These are phyloP conservation scores for Hydrophis major DNA, from an alignment of 2,797 vertebrate species.

Conservation along the genomic window DNA sequence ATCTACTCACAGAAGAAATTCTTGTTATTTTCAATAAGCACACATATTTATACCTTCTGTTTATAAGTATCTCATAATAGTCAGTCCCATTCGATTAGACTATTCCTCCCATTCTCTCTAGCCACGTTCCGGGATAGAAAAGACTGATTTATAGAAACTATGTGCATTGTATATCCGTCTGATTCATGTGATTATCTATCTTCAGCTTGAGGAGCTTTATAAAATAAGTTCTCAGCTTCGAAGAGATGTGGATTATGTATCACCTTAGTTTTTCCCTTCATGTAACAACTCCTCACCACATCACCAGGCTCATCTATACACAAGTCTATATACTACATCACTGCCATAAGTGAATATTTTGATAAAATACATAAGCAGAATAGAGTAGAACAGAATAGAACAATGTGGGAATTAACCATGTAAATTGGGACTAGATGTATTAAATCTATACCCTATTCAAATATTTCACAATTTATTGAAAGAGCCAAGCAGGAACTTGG, in stretches of 20 bases:
- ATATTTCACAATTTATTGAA: background rate
- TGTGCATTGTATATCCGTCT: background rate
- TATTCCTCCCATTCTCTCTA: background rate
- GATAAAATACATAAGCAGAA: background rate
- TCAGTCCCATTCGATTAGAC: background rate
- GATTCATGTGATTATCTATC: background rate
- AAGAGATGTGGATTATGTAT: background rate
- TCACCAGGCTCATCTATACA: background rate
- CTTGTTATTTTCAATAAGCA: background rate
- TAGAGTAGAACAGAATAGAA: background rate
- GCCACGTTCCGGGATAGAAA: background rate
- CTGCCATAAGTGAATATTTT: background rate
- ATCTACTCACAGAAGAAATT: conserved; percentile 12
- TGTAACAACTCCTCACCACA: background rate
- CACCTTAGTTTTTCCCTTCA: background rate
- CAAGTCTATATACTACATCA: background rate
- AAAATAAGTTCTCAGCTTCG: background rate
- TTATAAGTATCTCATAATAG: background rate
- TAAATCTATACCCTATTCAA: background rate
- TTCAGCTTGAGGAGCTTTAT: background rate
- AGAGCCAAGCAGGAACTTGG: background rate
- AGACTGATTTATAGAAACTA: background rate
- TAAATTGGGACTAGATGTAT: background rate
- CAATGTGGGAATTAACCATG: background rate
- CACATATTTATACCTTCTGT: background rate